Conservation (phyloP, 2,888 invertebrate species). For the Dascillus cervinus region DNA sequence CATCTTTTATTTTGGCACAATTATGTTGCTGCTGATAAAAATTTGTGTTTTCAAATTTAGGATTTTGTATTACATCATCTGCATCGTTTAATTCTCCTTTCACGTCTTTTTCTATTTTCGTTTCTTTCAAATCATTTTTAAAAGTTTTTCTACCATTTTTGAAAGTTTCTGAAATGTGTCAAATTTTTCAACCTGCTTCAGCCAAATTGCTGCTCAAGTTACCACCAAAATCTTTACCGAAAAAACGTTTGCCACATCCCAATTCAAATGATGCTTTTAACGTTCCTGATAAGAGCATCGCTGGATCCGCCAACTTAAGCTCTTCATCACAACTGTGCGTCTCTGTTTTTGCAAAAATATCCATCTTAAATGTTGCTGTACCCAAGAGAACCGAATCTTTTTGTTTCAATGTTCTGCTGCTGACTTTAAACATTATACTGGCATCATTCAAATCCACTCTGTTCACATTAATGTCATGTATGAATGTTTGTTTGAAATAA, state of each 20-base stretch:
- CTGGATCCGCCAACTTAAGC: conserved; percentile 39
- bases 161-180: no score
- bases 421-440: conserved; percentile 41
- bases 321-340: conserved; percentile 38
- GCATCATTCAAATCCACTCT: conserved; percentile 29
- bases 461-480: conserved; percentile 40
- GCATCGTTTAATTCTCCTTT: no score
- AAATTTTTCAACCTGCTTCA: no score
- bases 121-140: no score
- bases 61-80: no score
- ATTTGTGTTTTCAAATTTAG: no score
- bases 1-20: no score
- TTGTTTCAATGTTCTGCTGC: conserved; percentile 41
- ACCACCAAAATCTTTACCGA: conserved; percentile 46
- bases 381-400: conserved; percentile 42
- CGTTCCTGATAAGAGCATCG: conserved; percentile 43
- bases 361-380: conserved; percentile 37
- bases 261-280: conserved; percentile 43
- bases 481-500: conserved; percentile 42
- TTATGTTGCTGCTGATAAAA: no score
- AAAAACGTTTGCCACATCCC: conserved; percentile 44
- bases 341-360: conserved; percentile 32
- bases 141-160: no score
- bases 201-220: no score
- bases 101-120: no score